Evolutionary conservation across 2,113 vertebrate genomes (phyloP).

Genomic region (Chiloscyllium plagiosum): DNA sequence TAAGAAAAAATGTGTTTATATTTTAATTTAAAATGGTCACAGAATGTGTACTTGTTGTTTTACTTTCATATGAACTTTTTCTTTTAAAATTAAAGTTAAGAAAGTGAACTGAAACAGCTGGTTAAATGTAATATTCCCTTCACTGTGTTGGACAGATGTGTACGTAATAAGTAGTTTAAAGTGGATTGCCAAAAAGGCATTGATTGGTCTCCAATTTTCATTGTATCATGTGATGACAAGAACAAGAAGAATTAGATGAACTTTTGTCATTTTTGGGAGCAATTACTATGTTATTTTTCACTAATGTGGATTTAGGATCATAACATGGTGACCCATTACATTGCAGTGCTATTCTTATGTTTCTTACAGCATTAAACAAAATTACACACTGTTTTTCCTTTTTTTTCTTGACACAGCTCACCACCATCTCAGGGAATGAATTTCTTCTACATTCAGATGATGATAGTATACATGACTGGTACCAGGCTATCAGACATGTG

Average conservation of each 20-base stretch:
- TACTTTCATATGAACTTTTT: not conserved
- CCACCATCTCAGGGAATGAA: conserved; percentile 70
- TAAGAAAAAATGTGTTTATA: not conserved
- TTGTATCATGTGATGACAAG: not conserved
- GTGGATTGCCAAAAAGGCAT: not conserved
- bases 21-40: not conserved
- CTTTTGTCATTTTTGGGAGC: not conserved
- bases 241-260: not conserved
- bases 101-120: not conserved
- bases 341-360: not conserved
- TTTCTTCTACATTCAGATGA: conserved; percentile 76
- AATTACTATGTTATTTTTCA: not conserved
- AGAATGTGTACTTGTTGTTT: not conserved
- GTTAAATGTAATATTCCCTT: not conserved
- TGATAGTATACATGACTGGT: conserved; percentile 75
- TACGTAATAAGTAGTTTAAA: not conserved
- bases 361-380: not conserved
- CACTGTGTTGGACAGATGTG: not conserved
- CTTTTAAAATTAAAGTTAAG: not conserved
- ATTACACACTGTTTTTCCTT: not conserved
- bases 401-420: conserved; percentile 60
- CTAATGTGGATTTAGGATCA: not conserved
- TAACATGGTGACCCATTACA: not conserved
- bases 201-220: not conserved
- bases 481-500: conserved; percentile 73